A percentile compares a stretch with the other conserved stretches of the same genome.
phyloP scores from a whole-genome alignment of 2,888 invertebrate genomes.

The Hypercompe scribonia region DNA sequence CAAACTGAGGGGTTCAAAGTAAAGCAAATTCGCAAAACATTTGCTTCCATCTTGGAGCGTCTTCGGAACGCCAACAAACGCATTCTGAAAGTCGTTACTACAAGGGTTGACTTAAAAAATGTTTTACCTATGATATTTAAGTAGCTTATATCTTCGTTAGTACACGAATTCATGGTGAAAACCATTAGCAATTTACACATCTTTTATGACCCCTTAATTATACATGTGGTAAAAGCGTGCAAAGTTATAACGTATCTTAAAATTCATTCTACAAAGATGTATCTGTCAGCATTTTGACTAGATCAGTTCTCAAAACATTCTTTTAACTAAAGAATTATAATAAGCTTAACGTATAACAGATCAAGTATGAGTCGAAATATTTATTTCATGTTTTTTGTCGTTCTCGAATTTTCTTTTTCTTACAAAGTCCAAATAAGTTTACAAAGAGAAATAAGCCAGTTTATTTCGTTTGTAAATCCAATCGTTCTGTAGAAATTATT shows the following conservation, averaged over 20 bases:
- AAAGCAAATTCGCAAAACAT: too few relatives aligned
- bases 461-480: constrained; percentile 12
- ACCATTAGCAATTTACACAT: background rate
- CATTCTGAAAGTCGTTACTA: too few relatives aligned
- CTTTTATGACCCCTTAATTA: background rate
- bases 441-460: constrained; percentile 7
- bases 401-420: background rate
- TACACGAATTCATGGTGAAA: background rate
- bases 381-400: background rate
- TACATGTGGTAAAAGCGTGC: background rate
- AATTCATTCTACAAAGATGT: background rate
- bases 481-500: constrained; percentile 22
- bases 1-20: too few relatives aligned
- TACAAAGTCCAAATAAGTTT: constrained; percentile 4
- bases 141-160: background rate
- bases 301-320: background rate
- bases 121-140: too few relatives aligned
- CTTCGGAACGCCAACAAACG: too few relatives aligned
- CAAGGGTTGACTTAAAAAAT: too few relatives aligned
- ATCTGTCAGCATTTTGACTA: too few relatives aligned
- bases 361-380: background rate
- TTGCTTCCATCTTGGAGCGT: too few relatives aligned
- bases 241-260: background rate
- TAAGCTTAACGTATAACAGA: background rate
- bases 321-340: background rate